Conservation (phyloP, 1,140 invertebrate species). For the Anastatus disparis region DNA sequence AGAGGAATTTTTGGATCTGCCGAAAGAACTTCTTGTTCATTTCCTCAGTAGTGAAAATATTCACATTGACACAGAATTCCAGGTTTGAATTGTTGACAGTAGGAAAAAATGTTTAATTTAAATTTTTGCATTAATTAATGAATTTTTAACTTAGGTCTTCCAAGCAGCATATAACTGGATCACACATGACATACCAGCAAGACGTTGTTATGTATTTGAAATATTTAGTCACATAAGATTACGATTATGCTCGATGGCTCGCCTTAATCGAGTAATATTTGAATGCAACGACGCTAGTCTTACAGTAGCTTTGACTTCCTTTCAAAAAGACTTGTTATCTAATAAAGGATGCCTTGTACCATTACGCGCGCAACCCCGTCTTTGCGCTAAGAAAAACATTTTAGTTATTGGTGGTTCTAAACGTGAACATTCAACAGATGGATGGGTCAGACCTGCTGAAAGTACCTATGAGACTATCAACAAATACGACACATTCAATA, state of each 20-base stretch:
- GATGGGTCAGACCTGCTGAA: conserved; percentile 73
- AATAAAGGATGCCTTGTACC: conserved; percentile 83
- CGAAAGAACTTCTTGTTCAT: conserved; percentile 81
- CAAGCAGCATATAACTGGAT: conserved; percentile 92
- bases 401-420: conserved; percentile 92
- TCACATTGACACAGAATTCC: conserved; percentile 90
- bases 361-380: conserved; percentile 79
- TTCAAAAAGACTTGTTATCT: conserved; percentile 82
- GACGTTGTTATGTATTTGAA: conserved; percentile 88
- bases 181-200: conserved; percentile 80
- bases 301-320: conserved; percentile 82
- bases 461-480: conserved; percentile 82
- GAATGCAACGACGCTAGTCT: conserved; percentile 85
- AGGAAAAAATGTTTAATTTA: conserved; percentile 5
- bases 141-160: conserved; percentile 74
- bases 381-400: conserved; percentile 87
- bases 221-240: conserved; percentile 86
- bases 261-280: conserved; percentile 83
- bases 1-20: conserved; percentile 90
- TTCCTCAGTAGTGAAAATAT: conserved; percentile 89
- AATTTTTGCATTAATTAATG: conserved; percentile 1
- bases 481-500: conserved; percentile 81
- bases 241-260: conserved; percentile 83
- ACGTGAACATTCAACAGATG: conserved; percentile 75
- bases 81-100: conserved; percentile 64